phyloP scores from a whole-genome alignment of 2,888 invertebrate genomes.

The Agrotis exclamationis region DNA sequence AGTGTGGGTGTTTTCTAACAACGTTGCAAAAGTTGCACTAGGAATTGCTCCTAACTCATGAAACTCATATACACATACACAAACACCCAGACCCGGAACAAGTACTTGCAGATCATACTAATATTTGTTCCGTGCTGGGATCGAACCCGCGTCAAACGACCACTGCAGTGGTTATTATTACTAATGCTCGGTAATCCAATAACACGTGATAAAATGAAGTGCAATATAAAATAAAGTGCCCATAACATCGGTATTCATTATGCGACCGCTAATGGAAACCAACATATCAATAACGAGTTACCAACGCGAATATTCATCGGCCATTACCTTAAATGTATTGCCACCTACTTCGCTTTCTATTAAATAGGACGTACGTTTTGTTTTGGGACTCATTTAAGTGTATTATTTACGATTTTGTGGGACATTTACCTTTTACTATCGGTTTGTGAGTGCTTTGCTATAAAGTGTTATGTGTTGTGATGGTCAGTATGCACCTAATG shows the following conservation, averaged over 20 bases:
- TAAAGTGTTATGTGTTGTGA: background rate
- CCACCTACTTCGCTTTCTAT: conserved; percentile 36
- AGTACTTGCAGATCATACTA: too few relatives aligned
- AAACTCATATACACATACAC: too few relatives aligned
- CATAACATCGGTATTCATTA: conserved; percentile 57
- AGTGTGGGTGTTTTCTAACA: too few relatives aligned
- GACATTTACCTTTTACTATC: background rate
- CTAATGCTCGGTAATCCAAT: background rate
- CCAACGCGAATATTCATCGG: conserved; percentile 58
- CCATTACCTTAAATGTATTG: conserved; percentile 48
- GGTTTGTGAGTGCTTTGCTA: conserved; percentile 1
- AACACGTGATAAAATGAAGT: background rate
- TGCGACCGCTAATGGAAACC: conserved; percentile 59
- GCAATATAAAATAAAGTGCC: conserved; percentile 22
- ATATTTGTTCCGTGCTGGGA: too few relatives aligned
- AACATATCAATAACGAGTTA: conserved; percentile 61
- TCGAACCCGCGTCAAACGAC: too few relatives aligned
- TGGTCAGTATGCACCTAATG: background rate
- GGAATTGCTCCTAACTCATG: too few relatives aligned
- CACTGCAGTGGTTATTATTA: too few relatives aligned
- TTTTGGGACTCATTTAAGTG: conserved; percentile 33
- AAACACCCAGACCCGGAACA: too few relatives aligned
- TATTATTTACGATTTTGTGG: conserved; percentile 15
- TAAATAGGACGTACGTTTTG: conserved; percentile 30
- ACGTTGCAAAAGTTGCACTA: too few relatives aligned